phyloP scores from a whole-genome alignment of 1,140 invertebrate genomes.

The Heliconius congener region DNA sequence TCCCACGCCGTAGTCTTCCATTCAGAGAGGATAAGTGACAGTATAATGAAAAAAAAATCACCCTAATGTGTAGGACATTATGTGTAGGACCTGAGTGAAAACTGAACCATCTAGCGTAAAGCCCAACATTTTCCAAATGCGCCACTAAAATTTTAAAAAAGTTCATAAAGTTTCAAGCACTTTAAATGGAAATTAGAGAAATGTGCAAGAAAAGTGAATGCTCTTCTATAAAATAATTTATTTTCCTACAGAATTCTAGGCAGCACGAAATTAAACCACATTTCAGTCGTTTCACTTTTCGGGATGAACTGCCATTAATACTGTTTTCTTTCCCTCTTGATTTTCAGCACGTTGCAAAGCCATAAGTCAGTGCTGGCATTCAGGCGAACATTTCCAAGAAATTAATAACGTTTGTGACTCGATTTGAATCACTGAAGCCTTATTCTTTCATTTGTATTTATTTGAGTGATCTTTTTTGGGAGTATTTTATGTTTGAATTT shows the following conservation, averaged over 20 bases:
- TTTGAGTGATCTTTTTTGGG: neutral
- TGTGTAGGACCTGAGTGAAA: too few relatives aligned
- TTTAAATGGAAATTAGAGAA: too few relatives aligned
- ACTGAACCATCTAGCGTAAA: too few relatives aligned
- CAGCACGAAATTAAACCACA: slow-evolving; percentile 3
- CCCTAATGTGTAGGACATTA: too few relatives aligned
- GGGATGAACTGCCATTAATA: slow-evolving; percentile 9
- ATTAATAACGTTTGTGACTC: slow-evolving; percentile 42
- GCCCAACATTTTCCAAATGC: too few relatives aligned
- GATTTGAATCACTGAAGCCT: slow-evolving; percentile 31
- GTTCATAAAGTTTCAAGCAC: too few relatives aligned
- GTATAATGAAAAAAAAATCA: too few relatives aligned
- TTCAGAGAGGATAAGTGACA: too few relatives aligned
- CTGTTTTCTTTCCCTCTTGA: slow-evolving; percentile 6
- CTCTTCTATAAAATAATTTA: neutral
- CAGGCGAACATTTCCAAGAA: slow-evolving; percentile 42
- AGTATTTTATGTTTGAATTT: neutral
- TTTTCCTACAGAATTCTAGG: neutral
- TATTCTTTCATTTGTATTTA: slow-evolving; percentile 28
- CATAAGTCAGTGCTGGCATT: slow-evolving; percentile 31
- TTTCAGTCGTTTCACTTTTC: slow-evolving; percentile 5
- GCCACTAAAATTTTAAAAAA: too few relatives aligned
- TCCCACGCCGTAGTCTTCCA: too few relatives aligned
- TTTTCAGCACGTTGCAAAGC: slow-evolving; percentile 15
- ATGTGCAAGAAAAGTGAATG: neutral